Base-by-base conservation (phyloP, 2,113 vertebrate species). In the Calidris pygmaea region DNA sequence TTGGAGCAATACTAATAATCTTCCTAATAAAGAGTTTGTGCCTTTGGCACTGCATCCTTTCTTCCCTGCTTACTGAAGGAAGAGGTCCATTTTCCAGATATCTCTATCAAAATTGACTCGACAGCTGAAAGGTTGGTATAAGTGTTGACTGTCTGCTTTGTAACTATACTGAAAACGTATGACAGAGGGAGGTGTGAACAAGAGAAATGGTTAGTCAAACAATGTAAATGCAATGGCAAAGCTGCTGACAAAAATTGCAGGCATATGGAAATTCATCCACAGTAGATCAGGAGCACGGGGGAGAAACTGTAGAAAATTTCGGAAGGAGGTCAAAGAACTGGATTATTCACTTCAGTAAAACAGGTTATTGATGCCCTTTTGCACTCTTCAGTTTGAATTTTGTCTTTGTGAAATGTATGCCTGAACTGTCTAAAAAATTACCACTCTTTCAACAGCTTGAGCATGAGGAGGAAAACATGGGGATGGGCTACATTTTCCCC, bases 391-490 rank as follows among this genome's bases (percentile, higher is more conserved):
- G 34, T 74, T 90, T 62, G 56, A 55, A 20, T 62, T 70, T 1
- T 65, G 13, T 39, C 35, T 56, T 63, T 55, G 41, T 89, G 48
- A 84, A 77, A 48, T 27, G 10, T 43, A 1, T 50, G 7, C 7
- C 27, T 80, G 41, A 56, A 22, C 65, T 71, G 35, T n/a, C 20
- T 68, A 43, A 80, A 68, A 85, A 85, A 22, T 21, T 39, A 2
- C 7, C 3, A 1, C 12, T 37, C 12, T 68, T 72, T 59, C 37
- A 67, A 21, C 23, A 75, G 15, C 68, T 39, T 65, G 26, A 35
- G 60, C 1, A 0, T 12, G 29, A 27, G 20, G 43, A 32, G 21
- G 4, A 78, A 39, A 50, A 59, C 47, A 41, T 0, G 0, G 1
- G 35, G 17, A 10, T 0, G 1, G 52, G 20, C 35, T 60, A 7